Base-by-base conservation (phyloP, 1,140 invertebrate species). In the Polyergus mexicanus region DNA sequence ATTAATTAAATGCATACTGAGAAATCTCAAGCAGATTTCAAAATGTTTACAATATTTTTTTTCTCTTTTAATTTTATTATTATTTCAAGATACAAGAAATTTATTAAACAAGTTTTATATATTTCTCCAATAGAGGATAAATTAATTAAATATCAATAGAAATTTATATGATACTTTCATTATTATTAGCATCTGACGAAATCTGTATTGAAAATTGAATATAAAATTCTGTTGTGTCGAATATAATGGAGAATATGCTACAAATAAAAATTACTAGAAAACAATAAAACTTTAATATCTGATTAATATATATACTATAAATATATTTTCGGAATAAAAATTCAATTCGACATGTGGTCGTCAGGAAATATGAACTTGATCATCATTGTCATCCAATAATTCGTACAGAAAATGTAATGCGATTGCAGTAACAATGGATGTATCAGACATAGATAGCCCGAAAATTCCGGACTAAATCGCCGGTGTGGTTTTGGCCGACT, bases 401-500 rank as follows among this genome's bases (percentile, higher is more conserved):
- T n/a, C 54, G 32, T 19, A 13, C 2, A 16, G 41, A 60, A 72
- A 81, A 72, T 66, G 51, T 58, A 71, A 58, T 8, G 51, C 25
- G 32, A 69, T 16, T 58, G 65, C 1, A 44, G 16, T 22, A 32
- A n/a, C 35, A 58, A 13, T 16, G 35, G 65, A 60, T 22, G 56
- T n/a, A n/a, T 47, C 41, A 56, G 38, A 62, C 56, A 54, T 68
- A 51, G 76, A 19, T 38, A 72, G 68, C 22, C n/a, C 56, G 54
- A 75, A 87, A 87, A 81, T 87, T 86, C 71, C 58, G 35, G 4
- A 74, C 87, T 44, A 74, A 86, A 76, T 68, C 63, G 28, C 71
- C 56, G 25, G 38, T 71, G 72, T 16, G 62, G 51, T 62, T 62
- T 86, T 22, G 77, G 47, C 51, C 77, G 38, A 83, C 78, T 83